A percentile compares a stretch with the other conserved stretches of the same genome.
These are phyloP conservation scores for Sphenodon punctatus DNA, from an alignment of 2,797 vertebrate genomes.

Conservation along the genomic window DNA sequence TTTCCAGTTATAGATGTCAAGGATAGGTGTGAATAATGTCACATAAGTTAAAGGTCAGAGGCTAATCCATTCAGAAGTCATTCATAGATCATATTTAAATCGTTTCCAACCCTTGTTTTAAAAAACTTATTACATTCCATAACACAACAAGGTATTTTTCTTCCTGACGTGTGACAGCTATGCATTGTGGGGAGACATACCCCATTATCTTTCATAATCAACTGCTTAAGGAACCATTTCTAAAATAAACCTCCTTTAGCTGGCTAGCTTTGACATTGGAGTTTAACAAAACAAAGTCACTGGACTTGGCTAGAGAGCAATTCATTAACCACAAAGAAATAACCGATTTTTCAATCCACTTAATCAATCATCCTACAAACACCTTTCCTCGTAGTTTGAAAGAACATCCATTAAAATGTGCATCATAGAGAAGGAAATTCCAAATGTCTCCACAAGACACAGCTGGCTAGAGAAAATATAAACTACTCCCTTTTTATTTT, in stretches of 20 bases:
- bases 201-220: background rate
- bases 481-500: too few relatives aligned
- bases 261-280: background rate
- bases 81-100: slow-evolving; percentile 63
- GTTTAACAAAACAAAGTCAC: background rate
- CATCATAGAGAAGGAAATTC: background rate
- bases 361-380: background rate
- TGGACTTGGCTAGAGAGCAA: background rate
- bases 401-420: background rate
- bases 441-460: too few relatives aligned
- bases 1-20: slow-evolving; percentile 68
- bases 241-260: background rate
- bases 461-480: too few relatives aligned
- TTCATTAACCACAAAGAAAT: background rate
- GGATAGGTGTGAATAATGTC: slow-evolving; percentile 59
- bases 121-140: slow-evolving; percentile 31
- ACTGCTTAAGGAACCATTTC: slow-evolving; percentile 1
- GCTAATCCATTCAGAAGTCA: slow-evolving; percentile 62
- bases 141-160: slow-evolving; percentile 2
- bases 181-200: background rate
- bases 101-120: slow-evolving; percentile 44
- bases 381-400: background rate
- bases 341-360: background rate
- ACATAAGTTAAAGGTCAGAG: slow-evolving; percentile 67
- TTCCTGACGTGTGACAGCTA: background rate